Evolutionary conservation across 2,797 vertebrate species (phyloP).

Genomic region (Sylvilagus floridanus): DNA sequence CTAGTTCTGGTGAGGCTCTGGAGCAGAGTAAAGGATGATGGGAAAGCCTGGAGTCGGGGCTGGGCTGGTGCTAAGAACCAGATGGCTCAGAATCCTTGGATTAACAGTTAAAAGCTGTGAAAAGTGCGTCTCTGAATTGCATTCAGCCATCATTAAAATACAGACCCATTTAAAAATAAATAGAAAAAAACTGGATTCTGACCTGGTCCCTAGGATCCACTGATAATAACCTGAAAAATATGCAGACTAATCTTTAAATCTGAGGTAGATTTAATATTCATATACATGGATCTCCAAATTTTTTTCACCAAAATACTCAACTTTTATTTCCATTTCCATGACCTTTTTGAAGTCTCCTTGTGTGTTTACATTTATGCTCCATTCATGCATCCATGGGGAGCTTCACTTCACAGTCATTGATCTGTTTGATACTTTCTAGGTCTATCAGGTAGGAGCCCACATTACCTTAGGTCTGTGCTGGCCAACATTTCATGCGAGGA

Average conservation of each 20-base stretch:
- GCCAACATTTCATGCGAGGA: conserved; percentile 60
- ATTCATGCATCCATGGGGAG: neutral
- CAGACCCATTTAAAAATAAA: neutral
- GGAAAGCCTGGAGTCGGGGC: neutral
- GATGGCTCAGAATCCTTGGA: neutral
- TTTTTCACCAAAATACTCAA: too few species aligned
- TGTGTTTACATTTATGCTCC: conserved; percentile 46
- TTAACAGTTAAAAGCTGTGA: conserved; percentile 14
- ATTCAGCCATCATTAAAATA: neutral
- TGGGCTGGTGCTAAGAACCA: neutral
- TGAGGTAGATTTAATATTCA: conserved; percentile 28
- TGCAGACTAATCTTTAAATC: neutral
- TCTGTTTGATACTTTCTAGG: neutral
- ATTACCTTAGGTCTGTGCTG: conserved; percentile 59
- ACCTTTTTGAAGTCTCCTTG: too few species aligned
- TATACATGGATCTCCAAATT: too few species aligned
- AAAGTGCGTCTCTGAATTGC: neutral
- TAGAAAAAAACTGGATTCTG: neutral
- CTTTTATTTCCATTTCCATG: too few species aligned
- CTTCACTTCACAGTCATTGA: conserved; percentile 10
- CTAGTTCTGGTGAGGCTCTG: neutral
- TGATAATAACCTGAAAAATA: conserved; percentile 46
- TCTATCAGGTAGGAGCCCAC: neutral
- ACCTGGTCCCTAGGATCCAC: neutral
- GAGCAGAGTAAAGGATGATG: neutral